A percentile compares a stretch with the other conserved stretches of the same genome.
Conservation (phyloP, 2,888 invertebrate species). For the Neelides folsomi region DNA sequence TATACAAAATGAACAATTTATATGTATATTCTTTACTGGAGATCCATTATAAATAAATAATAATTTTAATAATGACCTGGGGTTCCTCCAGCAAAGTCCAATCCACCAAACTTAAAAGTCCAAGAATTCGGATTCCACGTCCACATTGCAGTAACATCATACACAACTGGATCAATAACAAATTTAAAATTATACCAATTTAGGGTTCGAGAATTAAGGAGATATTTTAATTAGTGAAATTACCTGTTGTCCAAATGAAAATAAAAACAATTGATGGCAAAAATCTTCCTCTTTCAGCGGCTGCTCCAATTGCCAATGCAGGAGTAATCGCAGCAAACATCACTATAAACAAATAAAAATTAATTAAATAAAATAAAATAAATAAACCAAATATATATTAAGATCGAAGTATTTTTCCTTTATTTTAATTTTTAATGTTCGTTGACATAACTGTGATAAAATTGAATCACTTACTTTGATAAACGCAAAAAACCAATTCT, state of each 20-base stretch:
- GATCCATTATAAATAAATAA: too few species aligned
- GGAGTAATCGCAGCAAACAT: constrained; percentile 30
- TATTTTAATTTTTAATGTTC: too few species aligned
- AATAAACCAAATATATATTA: background rate
- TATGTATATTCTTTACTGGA: too few species aligned
- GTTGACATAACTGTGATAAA: too few species aligned
- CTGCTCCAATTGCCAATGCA: constrained; percentile 22
- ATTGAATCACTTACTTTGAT: constrained; percentile 17
- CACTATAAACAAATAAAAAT: constrained; percentile 10
- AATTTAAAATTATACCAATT: constrained; percentile 24
- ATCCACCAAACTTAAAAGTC: constrained; percentile 15
- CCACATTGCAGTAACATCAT: constrained; percentile 30
- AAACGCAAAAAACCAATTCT: constrained; percentile 24
- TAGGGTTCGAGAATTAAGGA: constrained; percentile 9
- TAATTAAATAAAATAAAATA: too few species aligned
- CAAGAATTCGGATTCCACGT: constrained; percentile 29
- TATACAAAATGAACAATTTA: too few species aligned
- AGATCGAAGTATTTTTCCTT: too few species aligned
- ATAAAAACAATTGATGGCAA: constrained; percentile 23
- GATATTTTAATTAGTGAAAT: background rate
- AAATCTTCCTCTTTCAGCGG: constrained; percentile 23
- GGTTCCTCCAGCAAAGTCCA: constrained; percentile 22
- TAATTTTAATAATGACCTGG: constrained; percentile 10
- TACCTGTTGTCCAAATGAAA: constrained; percentile 22
- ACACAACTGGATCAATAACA: constrained; percentile 25